Evolutionary conservation across 64 coral and sea anemone genomes (phyloP).

Genomic region (Montipora sp.): DNA sequence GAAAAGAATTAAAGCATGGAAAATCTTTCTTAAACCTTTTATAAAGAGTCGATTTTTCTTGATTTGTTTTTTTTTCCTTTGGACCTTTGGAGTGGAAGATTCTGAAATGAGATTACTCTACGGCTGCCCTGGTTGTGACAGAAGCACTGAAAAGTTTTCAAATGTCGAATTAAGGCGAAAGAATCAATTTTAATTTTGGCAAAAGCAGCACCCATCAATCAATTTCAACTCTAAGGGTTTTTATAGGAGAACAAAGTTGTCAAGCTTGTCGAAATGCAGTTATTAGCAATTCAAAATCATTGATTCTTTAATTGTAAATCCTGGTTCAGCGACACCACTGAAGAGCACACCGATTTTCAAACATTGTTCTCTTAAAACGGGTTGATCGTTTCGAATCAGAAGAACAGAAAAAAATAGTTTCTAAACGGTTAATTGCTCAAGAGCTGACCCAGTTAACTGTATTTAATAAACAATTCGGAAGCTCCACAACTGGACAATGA

Average conservation of each 20-base stretch:
- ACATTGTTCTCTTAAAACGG: conserved; percentile 15
- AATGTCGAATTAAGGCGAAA: conserved; percentile 36
- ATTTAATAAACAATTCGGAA: conserved; percentile 58
- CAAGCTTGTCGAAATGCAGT: conserved; percentile 26
- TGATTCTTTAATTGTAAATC: conserved; percentile 28
- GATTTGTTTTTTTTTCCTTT: conserved; percentile 32
- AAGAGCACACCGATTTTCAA: not conserved
- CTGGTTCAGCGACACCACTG: not conserved
- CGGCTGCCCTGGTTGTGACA: conserved; percentile 23
- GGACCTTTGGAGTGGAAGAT: not conserved
- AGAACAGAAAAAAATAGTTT: conserved; percentile 29
- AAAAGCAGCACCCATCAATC: conserved; percentile 41
- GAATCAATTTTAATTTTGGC: conserved; percentile 55
- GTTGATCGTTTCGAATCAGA: not conserved
- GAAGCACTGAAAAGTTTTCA: conserved; percentile 29
- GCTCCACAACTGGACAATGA: conserved; percentile 50
- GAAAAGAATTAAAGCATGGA: conserved; percentile 9
- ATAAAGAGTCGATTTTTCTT: not conserved
- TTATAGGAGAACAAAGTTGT: conserved; percentile 46
- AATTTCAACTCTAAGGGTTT: conserved; percentile 33
- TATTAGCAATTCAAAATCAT: conserved; percentile 66
- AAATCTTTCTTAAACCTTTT: conserved; percentile 55
- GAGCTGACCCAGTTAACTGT: conserved; percentile 62
- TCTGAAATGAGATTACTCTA: not conserved
- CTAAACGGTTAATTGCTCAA: conserved; percentile 62